phyloP scores from a whole-genome alignment of 2,797 vertebrate species.

The Haliaeetus vocifer region DNA sequence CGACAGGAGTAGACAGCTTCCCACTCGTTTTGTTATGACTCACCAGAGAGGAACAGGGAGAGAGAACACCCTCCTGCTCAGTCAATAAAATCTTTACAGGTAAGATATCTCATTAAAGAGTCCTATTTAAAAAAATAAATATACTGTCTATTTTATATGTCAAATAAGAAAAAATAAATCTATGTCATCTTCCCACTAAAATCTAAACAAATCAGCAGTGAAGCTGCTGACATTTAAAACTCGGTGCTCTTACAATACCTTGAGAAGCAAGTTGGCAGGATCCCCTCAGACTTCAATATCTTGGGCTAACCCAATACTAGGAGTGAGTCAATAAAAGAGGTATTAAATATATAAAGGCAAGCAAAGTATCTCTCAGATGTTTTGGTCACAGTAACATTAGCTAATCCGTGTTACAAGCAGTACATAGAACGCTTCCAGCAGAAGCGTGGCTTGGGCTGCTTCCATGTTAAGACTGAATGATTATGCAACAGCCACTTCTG shows the following conservation, averaged over 20 bases:
- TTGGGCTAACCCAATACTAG: background rate
- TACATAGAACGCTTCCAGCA: background rate
- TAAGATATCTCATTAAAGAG: background rate
- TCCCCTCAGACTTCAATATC: background rate
- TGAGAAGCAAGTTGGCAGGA: background rate
- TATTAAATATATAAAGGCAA: background rate
- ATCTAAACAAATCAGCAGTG: background rate
- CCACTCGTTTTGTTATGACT: background rate
- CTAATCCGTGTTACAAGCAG: background rate
- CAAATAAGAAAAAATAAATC: background rate
- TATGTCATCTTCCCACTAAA: background rate
- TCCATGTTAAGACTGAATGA: accelerated
- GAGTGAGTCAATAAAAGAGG: accelerated
- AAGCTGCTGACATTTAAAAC: background rate
- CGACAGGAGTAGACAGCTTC: background rate
- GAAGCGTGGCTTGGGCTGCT: background rate
- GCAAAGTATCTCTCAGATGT: background rate
- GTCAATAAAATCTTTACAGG: background rate
- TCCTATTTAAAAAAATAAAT: background rate
- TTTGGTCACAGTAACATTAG: background rate
- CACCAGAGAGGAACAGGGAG: background rate
- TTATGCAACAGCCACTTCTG: background rate
- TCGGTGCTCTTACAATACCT: background rate
- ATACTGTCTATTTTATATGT: background rate
- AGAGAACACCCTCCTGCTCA: background rate